These are phyloP conservation scores for Caenorhabditis remanei DNA, from an alignment of 1,140 invertebrate genomes.

Conservation along the genomic window DNA sequence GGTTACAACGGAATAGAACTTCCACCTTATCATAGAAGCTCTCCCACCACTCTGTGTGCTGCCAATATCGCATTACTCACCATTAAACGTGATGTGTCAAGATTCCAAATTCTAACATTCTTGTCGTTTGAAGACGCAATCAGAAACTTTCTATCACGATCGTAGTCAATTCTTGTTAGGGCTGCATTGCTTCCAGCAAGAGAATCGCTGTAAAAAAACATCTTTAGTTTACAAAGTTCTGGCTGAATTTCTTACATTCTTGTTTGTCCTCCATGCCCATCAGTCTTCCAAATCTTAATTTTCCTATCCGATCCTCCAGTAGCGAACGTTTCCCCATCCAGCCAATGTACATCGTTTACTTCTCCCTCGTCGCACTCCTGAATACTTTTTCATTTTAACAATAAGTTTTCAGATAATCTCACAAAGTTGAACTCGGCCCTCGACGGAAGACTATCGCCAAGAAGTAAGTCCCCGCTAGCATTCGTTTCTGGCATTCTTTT, in stretches of 20 bases:
- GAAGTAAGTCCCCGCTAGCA: constrained; percentile 6
- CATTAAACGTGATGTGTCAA: constrained; percentile 57
- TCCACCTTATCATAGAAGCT: too few species aligned
- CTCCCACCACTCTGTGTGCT: too few species aligned
- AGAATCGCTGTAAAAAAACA: constrained; percentile 14
- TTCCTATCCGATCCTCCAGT: constrained; percentile 59
- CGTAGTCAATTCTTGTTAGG: constrained; percentile 59
- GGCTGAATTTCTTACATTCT: constrained; percentile 40
- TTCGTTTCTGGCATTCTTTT: background rate
- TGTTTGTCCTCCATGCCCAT: constrained; percentile 51
- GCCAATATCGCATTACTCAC: background rate
- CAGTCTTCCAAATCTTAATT: constrained; percentile 55
- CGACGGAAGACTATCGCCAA: constrained; percentile 60
- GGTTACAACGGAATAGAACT: too few species aligned
- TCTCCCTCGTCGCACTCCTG: constrained; percentile 65
- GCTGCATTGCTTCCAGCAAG: constrained; percentile 52
- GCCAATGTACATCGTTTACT: constrained; percentile 60
- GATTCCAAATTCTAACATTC: constrained; percentile 61
- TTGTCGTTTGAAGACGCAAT: constrained; percentile 58
- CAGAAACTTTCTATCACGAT: background rate
- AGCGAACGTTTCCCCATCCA: constrained; percentile 60
- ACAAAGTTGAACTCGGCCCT: constrained; percentile 48
- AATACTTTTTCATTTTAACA: background rate
- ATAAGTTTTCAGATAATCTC: background rate
- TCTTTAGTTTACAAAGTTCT: background rate